phyloP scores from a whole-genome alignment of 2,888 invertebrate genomes.

The Lochmaea capreae region DNA sequence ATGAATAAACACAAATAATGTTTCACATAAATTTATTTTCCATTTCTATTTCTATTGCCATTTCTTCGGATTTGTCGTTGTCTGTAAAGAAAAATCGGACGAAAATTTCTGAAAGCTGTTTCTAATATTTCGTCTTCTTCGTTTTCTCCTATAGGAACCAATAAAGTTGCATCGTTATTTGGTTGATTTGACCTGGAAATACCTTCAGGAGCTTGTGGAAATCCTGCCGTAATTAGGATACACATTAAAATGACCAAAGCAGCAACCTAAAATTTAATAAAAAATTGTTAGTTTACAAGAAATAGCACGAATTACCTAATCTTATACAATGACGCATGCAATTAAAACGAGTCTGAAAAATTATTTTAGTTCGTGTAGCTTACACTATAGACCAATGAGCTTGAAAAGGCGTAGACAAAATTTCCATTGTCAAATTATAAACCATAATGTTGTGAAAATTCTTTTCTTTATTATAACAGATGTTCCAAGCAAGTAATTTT shows the following conservation, averaged over 20 bases:
- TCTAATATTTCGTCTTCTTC: conserved; percentile 37
- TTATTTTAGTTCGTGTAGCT: too few species aligned
- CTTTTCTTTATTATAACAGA: too few species aligned
- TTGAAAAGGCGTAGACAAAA: too few species aligned
- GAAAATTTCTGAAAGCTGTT: conserved; percentile 34
- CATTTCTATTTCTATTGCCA: conserved; percentile 17
- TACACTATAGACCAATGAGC: too few species aligned
- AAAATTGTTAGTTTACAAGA: neutral
- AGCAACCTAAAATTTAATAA: neutral
- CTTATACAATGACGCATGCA: too few species aligned
- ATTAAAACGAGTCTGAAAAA: too few species aligned
- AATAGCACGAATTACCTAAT: too few species aligned
- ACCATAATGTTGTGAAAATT: too few species aligned
- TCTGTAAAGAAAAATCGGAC: conserved; percentile 36
- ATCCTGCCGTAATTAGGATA: neutral
- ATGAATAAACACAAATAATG: neutral
- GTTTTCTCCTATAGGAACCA: conserved; percentile 11
- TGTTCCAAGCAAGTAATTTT: too few species aligned
- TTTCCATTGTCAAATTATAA: too few species aligned
- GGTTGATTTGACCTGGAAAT: neutral
- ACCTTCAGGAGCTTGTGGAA: neutral
- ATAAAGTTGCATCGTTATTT: neutral
- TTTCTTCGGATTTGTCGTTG: conserved; percentile 19
- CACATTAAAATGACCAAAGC: neutral
- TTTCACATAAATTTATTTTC: conserved; percentile 25